Percentiles rank a stretch among this genome's conserved stretches.
phyloP scores from a whole-genome alignment of 2,113 vertebrate species.

The Aptenodytes patagonicus region DNA sequence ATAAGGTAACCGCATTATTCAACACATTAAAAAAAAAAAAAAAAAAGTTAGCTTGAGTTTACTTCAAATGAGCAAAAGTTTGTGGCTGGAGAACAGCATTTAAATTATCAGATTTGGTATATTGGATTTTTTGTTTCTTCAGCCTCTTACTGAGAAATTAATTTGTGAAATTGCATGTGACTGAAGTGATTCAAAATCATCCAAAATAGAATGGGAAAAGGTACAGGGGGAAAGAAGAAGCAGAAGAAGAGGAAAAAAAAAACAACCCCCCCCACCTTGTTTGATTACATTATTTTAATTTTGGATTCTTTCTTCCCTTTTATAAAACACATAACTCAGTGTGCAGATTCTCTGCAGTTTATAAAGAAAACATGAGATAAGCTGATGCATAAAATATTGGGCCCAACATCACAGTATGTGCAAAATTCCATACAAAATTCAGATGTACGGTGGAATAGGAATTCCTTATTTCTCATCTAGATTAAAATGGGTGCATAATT shows the following conservation, averaged over 20 bases:
- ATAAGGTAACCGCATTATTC: not conserved
- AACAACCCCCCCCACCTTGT: not conserved
- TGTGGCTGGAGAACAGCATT: not conserved
- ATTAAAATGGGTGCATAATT: conserved; percentile 63
- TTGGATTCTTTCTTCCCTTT: not conserved
- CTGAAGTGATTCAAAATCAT: not conserved
- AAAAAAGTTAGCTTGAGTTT: not conserved
- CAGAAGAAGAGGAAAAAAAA: fast-evolving
- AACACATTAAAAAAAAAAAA: not conserved
- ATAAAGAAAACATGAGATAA: conserved; percentile 69
- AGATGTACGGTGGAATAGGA: conserved; percentile 21
- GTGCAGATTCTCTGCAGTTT: conserved; percentile 43
- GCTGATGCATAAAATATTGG: conserved; percentile 64
- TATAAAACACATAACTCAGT: conserved; percentile 20
- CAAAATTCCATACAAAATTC: conserved; percentile 62
- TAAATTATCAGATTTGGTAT: not conserved
- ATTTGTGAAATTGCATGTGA: not conserved
- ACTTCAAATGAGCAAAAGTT: not conserved
- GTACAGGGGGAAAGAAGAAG: not conserved
- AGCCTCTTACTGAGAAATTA: not conserved
- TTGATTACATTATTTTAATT: conserved; percentile 18
- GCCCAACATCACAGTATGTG: conserved; percentile 32
- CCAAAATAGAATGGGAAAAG: not conserved
- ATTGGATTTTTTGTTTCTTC: not conserved
- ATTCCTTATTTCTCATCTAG: conserved; percentile 14